These are phyloP conservation scores for Burhinus oedicnemus DNA, from an alignment of 2,113 vertebrate genomes.

Conservation along the genomic window DNA sequence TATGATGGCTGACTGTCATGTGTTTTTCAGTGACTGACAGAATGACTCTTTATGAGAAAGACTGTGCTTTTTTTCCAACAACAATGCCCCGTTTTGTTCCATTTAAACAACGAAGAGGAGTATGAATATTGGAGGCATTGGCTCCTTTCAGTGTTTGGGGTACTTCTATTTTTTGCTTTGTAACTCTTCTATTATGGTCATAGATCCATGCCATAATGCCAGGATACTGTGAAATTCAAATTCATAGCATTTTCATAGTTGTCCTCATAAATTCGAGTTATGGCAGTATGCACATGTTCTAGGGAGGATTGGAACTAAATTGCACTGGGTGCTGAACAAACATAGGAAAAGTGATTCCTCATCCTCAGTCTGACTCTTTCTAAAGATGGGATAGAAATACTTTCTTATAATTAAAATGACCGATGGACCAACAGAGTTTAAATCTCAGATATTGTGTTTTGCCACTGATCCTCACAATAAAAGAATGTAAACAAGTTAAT, in stretches of 20 bases:
- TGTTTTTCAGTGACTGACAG: background rate
- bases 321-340: background rate
- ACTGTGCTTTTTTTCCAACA: background rate
- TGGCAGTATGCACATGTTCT: background rate
- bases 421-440: background rate
- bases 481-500: constrained; percentile 26
- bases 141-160: background rate
- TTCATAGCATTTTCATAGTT: background rate
- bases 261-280: background rate
- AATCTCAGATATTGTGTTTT: background rate
- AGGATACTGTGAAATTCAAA: background rate
- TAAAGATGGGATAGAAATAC: background rate
- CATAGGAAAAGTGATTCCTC: background rate
- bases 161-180: background rate
- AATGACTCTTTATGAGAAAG: background rate
- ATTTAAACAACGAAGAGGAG: background rate
- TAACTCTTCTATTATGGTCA: background rate
- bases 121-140: background rate
- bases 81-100: background rate
- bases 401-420: background rate
- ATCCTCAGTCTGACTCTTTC: background rate
- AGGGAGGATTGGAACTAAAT: background rate
- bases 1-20: background rate
- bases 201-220: background rate
- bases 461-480: constrained; percentile 2